phyloP scores from a whole-genome alignment of 2,888 invertebrate genomes.

The Xestia xanthographa region DNA sequence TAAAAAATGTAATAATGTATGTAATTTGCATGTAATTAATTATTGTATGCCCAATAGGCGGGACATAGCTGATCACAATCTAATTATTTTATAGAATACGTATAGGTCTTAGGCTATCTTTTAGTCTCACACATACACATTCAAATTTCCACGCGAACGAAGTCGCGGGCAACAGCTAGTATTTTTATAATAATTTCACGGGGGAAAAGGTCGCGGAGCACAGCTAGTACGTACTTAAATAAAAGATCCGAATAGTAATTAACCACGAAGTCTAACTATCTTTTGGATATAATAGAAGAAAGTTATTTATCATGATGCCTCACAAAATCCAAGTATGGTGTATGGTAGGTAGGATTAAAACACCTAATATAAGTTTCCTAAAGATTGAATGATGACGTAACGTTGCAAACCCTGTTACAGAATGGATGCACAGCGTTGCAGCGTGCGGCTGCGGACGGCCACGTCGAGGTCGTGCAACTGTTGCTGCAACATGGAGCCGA shows the following conservation, averaged over 20 bases:
- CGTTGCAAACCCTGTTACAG: conserved; percentile 74
- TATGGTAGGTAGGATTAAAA: background rate
- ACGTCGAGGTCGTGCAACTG: conserved; percentile 95
- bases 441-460: conserved; percentile 97
- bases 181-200: too few species aligned
- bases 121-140: too few species aligned
- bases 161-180: background rate
- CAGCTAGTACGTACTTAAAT: background rate
- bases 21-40: too few species aligned
- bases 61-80: too few species aligned
- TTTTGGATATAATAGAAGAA: too few species aligned
- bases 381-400: background rate
- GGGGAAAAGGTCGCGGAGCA: too few species aligned
- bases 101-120: too few species aligned
- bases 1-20: too few species aligned
- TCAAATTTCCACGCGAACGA: too few species aligned
- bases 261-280: background rate
- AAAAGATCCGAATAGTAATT: background rate
- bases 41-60: too few species aligned
- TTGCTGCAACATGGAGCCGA: conserved; percentile 96
- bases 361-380: background rate
- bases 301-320: background rate
- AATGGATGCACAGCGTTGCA: conserved; percentile 97
- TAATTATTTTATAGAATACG: too few species aligned
- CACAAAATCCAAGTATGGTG: background rate